These are phyloP conservation scores for Temnothorax longispinosus DNA, from an alignment of 1,140 invertebrate genomes.

Conservation along the genomic window DNA sequence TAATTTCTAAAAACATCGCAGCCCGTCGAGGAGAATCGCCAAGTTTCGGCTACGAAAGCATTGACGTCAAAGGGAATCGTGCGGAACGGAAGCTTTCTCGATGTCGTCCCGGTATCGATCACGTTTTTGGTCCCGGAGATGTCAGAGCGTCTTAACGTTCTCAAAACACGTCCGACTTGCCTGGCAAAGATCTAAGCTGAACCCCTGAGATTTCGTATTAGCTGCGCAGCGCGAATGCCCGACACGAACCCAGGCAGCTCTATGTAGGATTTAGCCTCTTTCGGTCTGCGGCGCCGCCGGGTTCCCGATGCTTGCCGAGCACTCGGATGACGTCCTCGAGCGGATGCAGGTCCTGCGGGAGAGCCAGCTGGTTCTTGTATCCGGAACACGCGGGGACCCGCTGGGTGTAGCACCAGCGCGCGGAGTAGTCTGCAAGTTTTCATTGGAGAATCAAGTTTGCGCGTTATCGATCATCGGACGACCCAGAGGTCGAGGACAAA, in stretches of 20 bases:
- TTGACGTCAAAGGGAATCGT: slow-evolving; percentile 38
- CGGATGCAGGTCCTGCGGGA: slow-evolving; percentile 69
- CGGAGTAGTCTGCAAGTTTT: slow-evolving; percentile 42
- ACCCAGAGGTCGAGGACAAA: slow-evolving; percentile 50
- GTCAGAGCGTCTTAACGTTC: slow-evolving; percentile 29
- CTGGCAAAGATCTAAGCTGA: slow-evolving; percentile 61
- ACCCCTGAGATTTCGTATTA: slow-evolving; percentile 55
- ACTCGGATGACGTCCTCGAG: slow-evolving; percentile 75
- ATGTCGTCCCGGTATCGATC: slow-evolving; percentile 18
- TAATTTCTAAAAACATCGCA: slow-evolving; percentile 6
- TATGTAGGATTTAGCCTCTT: slow-evolving; percentile 59
- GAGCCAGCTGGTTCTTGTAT: slow-evolving; percentile 58
- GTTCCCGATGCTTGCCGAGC: slow-evolving; percentile 70
- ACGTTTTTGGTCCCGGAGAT: slow-evolving; percentile 6
- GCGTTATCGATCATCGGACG: slow-evolving; percentile 48
- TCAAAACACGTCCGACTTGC: slow-evolving; percentile 59
- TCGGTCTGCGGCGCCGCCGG: neutral
- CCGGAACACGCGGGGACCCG: slow-evolving; percentile 29
- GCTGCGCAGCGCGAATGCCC: slow-evolving; percentile 49
- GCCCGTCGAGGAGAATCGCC: neutral
- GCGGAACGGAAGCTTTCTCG: neutral
- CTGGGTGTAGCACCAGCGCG: neutral
- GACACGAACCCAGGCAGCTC: slow-evolving; percentile 52
- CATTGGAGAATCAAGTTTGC: slow-evolving; percentile 60
- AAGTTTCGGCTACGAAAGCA: slow-evolving; percentile 6